Conservation (phyloP, 2,113 vertebrate genomes). For the Ornithorhynchus anatinus region DNA sequence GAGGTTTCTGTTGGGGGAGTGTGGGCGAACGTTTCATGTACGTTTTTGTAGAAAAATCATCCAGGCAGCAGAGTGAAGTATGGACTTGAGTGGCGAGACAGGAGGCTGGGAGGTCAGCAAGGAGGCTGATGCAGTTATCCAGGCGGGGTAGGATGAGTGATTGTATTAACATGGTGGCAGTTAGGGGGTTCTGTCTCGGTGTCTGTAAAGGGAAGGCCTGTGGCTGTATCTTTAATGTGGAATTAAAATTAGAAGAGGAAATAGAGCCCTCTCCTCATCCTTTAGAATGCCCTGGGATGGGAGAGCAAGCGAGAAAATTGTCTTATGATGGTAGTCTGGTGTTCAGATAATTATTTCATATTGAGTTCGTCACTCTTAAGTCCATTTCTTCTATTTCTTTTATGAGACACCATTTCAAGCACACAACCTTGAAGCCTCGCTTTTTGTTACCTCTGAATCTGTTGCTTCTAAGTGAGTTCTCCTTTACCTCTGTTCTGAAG, state of each 20-base stretch:
- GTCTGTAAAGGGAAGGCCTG: background rate
- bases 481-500: background rate
- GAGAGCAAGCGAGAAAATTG: background rate
- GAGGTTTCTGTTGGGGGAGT: no score
- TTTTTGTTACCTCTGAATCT: slow-evolving; percentile 12
- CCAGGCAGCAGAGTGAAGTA: no score
- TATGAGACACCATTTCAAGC: background rate
- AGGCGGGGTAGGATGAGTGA: no score
- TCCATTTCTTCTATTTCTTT: background rate
- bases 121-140: no score
- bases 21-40: no score
- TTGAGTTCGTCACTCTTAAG: background rate
- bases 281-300: background rate
- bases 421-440: background rate
- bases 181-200: background rate
- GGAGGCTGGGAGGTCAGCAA: no score
- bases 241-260: background rate
- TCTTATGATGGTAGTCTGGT: slow-evolving; percentile 1
- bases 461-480: slow-evolving; percentile 20
- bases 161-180: no score
- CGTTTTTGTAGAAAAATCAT: no score
- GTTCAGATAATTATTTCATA: background rate
- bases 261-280: background rate
- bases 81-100: no score
- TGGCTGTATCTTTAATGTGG: background rate